These are phyloP conservation scores for Anarhynchus alexandrinus DNA, from an alignment of 2,113 vertebrate species.

Conservation along the genomic window DNA sequence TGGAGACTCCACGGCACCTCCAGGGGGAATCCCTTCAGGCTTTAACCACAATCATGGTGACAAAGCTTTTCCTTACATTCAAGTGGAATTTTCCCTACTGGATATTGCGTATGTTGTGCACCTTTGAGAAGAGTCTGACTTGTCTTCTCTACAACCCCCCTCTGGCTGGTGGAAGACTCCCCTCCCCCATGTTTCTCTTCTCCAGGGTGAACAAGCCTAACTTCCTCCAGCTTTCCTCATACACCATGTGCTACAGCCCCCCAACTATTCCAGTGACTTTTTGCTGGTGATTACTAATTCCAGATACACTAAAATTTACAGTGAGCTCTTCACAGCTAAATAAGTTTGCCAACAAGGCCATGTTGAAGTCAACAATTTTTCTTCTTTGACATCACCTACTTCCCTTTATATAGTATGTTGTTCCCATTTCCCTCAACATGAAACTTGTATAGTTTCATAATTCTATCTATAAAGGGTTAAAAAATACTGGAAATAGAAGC, in stretches of 20 bases:
- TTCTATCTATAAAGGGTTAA: background rate
- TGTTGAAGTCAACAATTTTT: background rate
- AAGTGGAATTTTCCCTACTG: background rate
- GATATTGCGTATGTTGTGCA: fast-evolving
- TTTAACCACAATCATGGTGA: background rate
- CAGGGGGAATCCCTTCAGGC: background rate
- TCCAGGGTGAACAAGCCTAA: background rate
- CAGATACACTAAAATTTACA: background rate
- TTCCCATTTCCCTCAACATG: background rate
- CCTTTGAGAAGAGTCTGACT: background rate
- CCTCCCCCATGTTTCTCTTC: background rate
- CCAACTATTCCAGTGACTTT: background rate
- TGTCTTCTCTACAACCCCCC: background rate
- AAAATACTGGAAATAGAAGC: background rate
- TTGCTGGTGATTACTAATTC: background rate
- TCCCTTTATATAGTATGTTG: background rate
- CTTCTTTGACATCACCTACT: background rate
- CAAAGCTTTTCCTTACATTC: background rate
- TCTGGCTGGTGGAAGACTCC: background rate
- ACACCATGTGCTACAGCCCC: background rate
- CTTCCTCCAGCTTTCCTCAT: background rate
- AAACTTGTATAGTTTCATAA: background rate
- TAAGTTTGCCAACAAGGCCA: background rate
- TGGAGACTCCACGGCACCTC: background rate
- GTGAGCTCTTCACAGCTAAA: background rate